A percentile compares a stretch with the other conserved stretches of the same genome.
These are phyloP conservation scores for Sinocyclocheilus maitianheensis DNA, from an alignment of 2,113 vertebrate species.

Conservation along the genomic window DNA sequence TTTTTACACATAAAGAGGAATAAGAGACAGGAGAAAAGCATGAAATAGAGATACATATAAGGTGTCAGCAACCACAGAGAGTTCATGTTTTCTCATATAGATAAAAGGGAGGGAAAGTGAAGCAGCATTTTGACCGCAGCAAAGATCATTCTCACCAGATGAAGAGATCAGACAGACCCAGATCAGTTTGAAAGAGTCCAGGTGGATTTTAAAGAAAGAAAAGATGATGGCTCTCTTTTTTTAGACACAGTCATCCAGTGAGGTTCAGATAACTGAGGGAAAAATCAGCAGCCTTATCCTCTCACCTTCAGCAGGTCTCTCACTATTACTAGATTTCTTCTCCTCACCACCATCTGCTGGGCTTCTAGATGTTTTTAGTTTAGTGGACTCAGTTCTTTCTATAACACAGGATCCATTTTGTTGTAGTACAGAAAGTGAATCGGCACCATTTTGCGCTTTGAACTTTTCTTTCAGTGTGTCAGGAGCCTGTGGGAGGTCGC, in stretches of 20 bases:
- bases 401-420: background rate
- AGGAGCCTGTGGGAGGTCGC: constrained; percentile 38
- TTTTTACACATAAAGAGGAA: background rate
- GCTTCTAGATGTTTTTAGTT: background rate
- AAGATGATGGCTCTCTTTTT: background rate
- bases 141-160: background rate
- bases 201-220: background rate
- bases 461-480: background rate
- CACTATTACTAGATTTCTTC: constrained; percentile 9
- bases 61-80: background rate
- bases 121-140: constrained; percentile 32
- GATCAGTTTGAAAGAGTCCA: background rate
- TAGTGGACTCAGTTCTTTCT: background rate
- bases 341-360: background rate
- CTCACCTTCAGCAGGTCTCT: constrained; percentile 49
- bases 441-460: background rate
- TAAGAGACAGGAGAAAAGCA: background rate
- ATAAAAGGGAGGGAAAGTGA: background rate
- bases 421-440: background rate
- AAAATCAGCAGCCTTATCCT: background rate
- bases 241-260: background rate
- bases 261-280: background rate
- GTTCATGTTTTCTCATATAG: background rate
- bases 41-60: background rate
- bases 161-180: background rate